phyloP scores from a whole-genome alignment of 2,888 invertebrate genomes.

The Callimorpha dominula region DNA sequence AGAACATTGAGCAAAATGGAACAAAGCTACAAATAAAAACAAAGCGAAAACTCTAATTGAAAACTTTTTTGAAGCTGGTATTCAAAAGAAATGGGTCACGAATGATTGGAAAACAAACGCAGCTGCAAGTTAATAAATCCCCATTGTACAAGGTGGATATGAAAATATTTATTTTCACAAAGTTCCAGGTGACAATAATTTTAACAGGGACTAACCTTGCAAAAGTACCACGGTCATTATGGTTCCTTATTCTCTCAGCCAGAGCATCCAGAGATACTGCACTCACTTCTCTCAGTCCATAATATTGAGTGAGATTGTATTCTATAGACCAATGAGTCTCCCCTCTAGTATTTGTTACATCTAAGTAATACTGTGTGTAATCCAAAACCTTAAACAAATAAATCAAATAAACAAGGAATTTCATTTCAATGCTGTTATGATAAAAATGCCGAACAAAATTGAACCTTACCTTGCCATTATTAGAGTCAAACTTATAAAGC shows the following conservation, averaged over 20 bases:
- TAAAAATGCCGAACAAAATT: background rate
- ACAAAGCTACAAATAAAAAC: background rate
- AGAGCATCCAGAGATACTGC: constrained; percentile 92
- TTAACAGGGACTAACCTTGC: constrained; percentile 87
- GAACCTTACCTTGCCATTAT: constrained; percentile 91
- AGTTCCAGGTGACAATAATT: background rate
- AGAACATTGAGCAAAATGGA: background rate
- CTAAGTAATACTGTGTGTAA: constrained; percentile 96
- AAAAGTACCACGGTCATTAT: constrained; percentile 90
- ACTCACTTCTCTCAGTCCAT: constrained; percentile 92
- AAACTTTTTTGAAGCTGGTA: constrained; percentile 6
- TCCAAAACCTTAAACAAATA: constrained; percentile 90
- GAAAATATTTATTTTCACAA: background rate
- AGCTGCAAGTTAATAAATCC: constrained; percentile 24
- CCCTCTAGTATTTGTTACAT: constrained; percentile 90
- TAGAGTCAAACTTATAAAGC: constrained; percentile 96
- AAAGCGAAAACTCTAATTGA: background rate
- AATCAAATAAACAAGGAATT: background rate
- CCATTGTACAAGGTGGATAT: constrained; percentile 1
- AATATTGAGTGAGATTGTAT: constrained; percentile 95
- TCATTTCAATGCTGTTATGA: background rate
- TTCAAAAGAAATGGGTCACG: constrained; percentile 17
- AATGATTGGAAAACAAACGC: constrained; percentile 16
- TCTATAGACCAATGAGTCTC: constrained; percentile 93
- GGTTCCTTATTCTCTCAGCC: constrained; percentile 92